Percentiles rank a stretch among this genome's conserved stretches.
Evolutionary conservation across 2,888 invertebrate species (phyloP).

Genomic region (Lepidocyrtinus sp.): DNA sequence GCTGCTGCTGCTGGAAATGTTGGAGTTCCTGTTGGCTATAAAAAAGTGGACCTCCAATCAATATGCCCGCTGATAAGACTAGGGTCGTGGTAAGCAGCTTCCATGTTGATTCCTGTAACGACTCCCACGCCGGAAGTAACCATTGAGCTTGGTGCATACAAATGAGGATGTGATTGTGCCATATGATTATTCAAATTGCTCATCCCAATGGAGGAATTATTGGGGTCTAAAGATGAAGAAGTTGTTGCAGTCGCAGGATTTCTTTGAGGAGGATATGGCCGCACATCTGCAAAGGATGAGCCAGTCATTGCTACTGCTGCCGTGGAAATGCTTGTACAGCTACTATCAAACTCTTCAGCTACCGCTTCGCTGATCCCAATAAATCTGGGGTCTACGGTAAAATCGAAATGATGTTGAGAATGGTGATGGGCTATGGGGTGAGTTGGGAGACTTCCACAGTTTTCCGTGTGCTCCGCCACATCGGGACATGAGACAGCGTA

Average conservation of each 20-base stretch:
- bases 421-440: conserved; percentile 30
- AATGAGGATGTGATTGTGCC: conserved; percentile 59
- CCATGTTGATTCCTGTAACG: no score
- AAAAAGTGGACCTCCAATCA: conserved; percentile 44
- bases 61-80: conserved; percentile 11
- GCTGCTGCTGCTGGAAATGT: conserved; percentile 36
- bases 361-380: conserved; percentile 50
- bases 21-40: conserved; percentile 54
- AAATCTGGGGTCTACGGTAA: conserved; percentile 52
- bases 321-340: conserved; percentile 47
- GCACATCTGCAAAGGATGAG: conserved; percentile 49
- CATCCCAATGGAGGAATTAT: conserved; percentile 12
- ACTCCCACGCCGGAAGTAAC: no score
- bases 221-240: conserved; percentile 9
- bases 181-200: conserved; percentile 53
- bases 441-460: conserved; percentile 46
- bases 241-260: conserved; percentile 24
- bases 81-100: background rate
- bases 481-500: conserved; percentile 69
- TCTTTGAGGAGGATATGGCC: conserved; percentile 36
- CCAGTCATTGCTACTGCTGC: conserved; percentile 55
- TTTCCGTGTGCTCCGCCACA: conserved; percentile 60
- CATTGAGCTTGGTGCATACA: conserved; percentile 51
- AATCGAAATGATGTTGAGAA: conserved; percentile 42
- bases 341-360: conserved; percentile 43